Conservation (phyloP, 2,113 vertebrate genomes). For the Phoxinus phoxinus region DNA sequence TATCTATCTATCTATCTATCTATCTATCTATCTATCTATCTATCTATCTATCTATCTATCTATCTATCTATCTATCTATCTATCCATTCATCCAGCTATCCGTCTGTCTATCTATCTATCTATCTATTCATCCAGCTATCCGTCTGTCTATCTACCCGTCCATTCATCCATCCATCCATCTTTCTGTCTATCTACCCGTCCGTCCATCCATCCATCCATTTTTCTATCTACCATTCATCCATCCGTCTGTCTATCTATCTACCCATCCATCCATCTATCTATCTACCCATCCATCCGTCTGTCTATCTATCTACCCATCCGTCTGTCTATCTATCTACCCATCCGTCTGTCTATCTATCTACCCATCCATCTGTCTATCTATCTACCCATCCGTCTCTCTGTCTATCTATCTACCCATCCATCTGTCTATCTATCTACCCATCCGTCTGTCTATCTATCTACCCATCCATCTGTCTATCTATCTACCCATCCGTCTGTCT, state of each 20-base stretch:
- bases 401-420: too few relatives aligned
- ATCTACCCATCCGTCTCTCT: rapidly evolving
- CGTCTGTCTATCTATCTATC: rapidly evolving
- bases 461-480: rapidly evolving
- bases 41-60: rapidly evolving
- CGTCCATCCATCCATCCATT: too few relatives aligned
- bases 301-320: rapidly evolving
- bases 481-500: too few relatives aligned
- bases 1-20: too few relatives aligned
- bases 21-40: rapidly evolving
- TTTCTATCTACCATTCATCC: too few relatives aligned
- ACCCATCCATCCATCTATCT: too few relatives aligned
- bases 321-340: background rate
- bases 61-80: rapidly evolving
- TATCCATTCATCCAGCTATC: too few relatives aligned
- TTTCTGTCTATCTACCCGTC: too few relatives aligned
- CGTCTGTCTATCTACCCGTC: rapidly evolving
- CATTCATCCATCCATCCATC: too few relatives aligned
- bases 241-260: too few relatives aligned
- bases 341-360: background rate
- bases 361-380: background rate
- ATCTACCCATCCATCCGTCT: rapidly evolving
- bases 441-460: too few relatives aligned
- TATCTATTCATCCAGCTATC: rapidly evolving
- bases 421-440: rapidly evolving